Evolutionary conservation across 2,797 vertebrate species (phyloP).

Genomic region (Xiphorhynchus erythropygius): DNA sequence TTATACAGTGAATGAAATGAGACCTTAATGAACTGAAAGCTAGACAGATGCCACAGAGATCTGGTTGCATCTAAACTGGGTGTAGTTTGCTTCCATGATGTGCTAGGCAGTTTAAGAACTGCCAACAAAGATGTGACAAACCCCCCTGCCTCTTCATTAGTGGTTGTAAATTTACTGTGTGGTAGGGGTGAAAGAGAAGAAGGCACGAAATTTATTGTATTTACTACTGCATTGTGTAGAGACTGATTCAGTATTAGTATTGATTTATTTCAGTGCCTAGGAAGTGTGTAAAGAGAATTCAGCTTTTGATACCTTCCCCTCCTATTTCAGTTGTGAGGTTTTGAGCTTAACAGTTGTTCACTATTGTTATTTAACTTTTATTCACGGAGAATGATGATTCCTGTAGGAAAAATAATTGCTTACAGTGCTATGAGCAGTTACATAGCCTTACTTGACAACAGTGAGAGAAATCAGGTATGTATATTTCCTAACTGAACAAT

Average conservation of each 20-base stretch:
- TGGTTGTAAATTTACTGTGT: background rate
- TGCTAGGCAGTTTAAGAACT: background rate
- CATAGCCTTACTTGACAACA: background rate
- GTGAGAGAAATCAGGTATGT: background rate
- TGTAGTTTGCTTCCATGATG: background rate
- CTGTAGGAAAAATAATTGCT: background rate
- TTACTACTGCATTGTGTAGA: background rate
- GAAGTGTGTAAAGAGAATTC: background rate
- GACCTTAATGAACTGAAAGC: background rate
- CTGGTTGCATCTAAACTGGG: background rate
- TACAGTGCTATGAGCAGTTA: background rate
- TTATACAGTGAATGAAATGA: background rate
- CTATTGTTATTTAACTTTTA: background rate
- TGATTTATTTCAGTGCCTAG: background rate
- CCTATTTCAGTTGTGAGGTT: background rate
- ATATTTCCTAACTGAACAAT: background rate
- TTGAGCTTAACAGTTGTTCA: background rate
- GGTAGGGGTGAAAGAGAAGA: background rate
- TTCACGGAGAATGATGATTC: background rate
- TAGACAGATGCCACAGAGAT: background rate
- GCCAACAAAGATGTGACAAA: background rate
- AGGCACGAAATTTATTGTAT: background rate
- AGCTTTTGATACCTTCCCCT: background rate
- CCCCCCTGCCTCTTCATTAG: background rate
- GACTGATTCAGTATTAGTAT: background rate